Conservation (phyloP, 1,140 invertebrate species). For the Cherax quadricarinatus region DNA sequence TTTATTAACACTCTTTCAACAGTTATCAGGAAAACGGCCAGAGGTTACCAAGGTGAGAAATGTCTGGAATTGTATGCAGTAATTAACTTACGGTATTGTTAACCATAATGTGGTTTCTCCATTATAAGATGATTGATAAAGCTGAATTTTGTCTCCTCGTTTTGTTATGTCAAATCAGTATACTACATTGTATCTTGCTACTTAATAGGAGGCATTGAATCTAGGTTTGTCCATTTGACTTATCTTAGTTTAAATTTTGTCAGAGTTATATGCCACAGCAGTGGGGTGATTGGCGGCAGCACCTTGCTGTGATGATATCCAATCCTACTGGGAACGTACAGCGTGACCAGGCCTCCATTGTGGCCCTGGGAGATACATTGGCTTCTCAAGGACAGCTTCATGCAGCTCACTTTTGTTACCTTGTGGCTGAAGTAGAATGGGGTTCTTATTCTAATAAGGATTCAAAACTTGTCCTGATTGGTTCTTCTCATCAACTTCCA, state of each 20-base stretch:
- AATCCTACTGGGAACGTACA: slow-evolving; percentile 89
- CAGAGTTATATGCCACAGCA: slow-evolving; percentile 86
- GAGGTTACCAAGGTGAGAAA: slow-evolving; percentile 86
- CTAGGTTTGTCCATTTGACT: no score
- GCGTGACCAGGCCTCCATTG: slow-evolving; percentile 89
- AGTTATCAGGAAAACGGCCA: slow-evolving; percentile 91
- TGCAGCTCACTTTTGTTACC: slow-evolving; percentile 95
- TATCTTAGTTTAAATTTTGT: slow-evolving; percentile 29
- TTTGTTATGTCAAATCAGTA: no score
- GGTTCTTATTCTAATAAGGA: slow-evolving; percentile 81
- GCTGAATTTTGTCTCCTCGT: no score
- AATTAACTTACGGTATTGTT: neutral
- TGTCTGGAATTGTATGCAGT: neutral
- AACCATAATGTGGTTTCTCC: neutral
- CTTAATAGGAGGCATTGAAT: no score
- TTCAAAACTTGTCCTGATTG: slow-evolving; percentile 87
- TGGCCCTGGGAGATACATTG: slow-evolving; percentile 84
- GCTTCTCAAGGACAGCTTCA: slow-evolving; percentile 82
- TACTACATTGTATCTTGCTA: no score
- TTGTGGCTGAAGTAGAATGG: slow-evolving; percentile 90
- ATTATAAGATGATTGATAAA: no score
- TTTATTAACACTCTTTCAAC: slow-evolving; percentile 93
- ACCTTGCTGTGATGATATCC: slow-evolving; percentile 95
- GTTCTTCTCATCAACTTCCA: slow-evolving; percentile 80
- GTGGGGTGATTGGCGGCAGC: slow-evolving; percentile 97